phyloP scores from a whole-genome alignment of 23 tunicate genomes.

The Styela clava region DNA sequence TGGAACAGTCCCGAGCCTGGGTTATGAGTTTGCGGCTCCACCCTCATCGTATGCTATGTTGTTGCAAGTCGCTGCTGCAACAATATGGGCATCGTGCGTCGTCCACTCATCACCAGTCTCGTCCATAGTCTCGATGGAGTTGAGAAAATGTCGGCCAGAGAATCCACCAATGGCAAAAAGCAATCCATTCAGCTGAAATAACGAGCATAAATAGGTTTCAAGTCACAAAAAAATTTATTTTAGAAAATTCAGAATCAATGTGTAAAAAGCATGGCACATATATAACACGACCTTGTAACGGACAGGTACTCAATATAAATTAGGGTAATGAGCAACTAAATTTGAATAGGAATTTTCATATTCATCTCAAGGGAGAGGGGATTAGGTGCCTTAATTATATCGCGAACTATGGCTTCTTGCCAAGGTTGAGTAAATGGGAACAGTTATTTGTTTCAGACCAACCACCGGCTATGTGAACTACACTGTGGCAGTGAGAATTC shows the following conservation, averaged over 20 bases:
- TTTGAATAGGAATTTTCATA: too few species aligned
- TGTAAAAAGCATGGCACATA: too few species aligned
- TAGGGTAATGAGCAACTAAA: too few species aligned
- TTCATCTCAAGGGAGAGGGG: too few species aligned
- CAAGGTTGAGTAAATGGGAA: too few species aligned
- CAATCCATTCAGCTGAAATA: slow-evolving; percentile 47
- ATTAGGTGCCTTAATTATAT: too few species aligned
- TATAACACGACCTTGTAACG: too few species aligned
- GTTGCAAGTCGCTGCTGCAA: not conserved
- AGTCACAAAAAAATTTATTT: not conserved
- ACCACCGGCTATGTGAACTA: too few species aligned
- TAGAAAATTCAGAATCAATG: not conserved
- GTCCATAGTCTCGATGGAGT: slow-evolving; percentile 57
- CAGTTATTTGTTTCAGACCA: too few species aligned
- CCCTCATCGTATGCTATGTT: not conserved
- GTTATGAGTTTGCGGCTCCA: not conserved
- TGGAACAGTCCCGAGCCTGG: not conserved
- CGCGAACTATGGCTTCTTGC: too few species aligned
- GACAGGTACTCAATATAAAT: too few species aligned
- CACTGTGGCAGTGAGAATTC: too few species aligned
- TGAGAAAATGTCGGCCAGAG: slow-evolving; percentile 71
- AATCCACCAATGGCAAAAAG: slow-evolving; percentile 72
- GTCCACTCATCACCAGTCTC: slow-evolving; percentile 60
- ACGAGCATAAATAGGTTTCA: not conserved
- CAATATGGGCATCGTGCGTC: slow-evolving; percentile 33